Conservation (phyloP, 1,140 invertebrate species). For the Drosophila orosa region DNA sequence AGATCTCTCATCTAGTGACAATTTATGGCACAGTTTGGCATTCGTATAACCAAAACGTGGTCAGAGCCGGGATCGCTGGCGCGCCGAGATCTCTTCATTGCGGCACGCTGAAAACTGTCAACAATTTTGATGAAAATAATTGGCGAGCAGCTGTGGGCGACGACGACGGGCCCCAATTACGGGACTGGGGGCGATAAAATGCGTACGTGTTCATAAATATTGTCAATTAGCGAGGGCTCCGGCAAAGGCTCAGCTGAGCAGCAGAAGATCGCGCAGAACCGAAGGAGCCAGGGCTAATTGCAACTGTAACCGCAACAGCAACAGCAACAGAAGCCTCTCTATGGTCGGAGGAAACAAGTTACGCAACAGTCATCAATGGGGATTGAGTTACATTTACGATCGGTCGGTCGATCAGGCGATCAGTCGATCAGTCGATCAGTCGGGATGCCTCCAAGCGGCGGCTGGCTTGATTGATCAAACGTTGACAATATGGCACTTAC, state of each 20-base stretch:
- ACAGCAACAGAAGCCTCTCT: too few species aligned
- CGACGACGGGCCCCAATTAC: constrained; percentile 64
- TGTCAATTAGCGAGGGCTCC: constrained; percentile 73
- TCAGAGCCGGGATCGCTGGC: constrained; percentile 19
- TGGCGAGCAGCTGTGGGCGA: constrained; percentile 65
- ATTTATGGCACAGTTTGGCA: constrained; percentile 68
- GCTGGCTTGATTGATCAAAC: constrained; percentile 78
- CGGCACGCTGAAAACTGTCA: constrained; percentile 66
- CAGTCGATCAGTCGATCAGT: constrained; percentile 6
- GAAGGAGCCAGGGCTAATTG: constrained; percentile 63
- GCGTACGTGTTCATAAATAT: constrained; percentile 83
- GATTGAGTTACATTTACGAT: constrained; percentile 83
- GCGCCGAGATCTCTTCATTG: constrained; percentile 65
- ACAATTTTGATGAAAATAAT: constrained; percentile 83
- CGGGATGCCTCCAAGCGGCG: constrained; percentile 46
- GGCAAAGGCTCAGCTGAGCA: constrained; percentile 13
- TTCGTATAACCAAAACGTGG: constrained; percentile 77
- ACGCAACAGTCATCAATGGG: constrained; percentile 76
- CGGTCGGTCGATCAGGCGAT: constrained; percentile 14
- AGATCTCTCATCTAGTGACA: constrained; percentile 63
- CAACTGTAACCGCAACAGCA: constrained; percentile 36
- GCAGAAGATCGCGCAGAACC: constrained; percentile 39
- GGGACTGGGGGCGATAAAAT: constrained; percentile 74
- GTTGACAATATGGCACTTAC: constrained; percentile 82
- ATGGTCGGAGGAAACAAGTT: constrained; percentile 65